Evolutionary conservation across 2,888 invertebrate species (phyloP).

Genomic region (Tillus elongatus): DNA sequence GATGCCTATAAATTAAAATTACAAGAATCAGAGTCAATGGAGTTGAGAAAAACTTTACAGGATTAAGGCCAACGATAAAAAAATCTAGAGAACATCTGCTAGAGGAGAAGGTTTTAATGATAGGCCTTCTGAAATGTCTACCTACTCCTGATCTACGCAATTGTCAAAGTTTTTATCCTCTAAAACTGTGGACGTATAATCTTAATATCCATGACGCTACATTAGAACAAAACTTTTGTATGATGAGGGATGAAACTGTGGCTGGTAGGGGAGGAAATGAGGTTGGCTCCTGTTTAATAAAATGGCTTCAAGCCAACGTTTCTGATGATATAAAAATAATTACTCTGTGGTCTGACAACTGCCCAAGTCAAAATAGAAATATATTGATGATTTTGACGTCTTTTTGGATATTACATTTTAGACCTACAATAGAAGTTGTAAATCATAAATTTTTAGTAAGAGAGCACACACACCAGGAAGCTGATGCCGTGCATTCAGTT

Average conservation of each 20-base stretch:
- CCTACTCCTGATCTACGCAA: background rate
- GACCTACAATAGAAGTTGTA: constrained; percentile 9
- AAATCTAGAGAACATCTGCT: background rate
- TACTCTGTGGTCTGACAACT: constrained; percentile 14
- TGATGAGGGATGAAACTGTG: background rate
- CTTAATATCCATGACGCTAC: background rate
- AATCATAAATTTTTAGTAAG: constrained; percentile 15
- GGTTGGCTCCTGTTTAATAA: background rate
- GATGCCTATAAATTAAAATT: too few species aligned
- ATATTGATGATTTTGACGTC: constrained; percentile 11
- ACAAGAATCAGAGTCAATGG: too few species aligned
- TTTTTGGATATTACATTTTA: constrained; percentile 12
- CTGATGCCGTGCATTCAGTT: constrained; percentile 10
- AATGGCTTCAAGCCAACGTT: background rate
- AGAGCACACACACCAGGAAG: constrained; percentile 16
- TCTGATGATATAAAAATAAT: constrained; percentile 2
- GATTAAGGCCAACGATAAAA: background rate
- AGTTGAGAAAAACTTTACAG: too few species aligned
- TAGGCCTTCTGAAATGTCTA: background rate
- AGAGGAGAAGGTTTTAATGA: constrained; percentile 1
- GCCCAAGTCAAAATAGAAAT: constrained; percentile 11
- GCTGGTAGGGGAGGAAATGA: background rate
- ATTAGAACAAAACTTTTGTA: background rate
- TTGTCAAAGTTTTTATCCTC: background rate
- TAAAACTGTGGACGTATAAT: background rate